Evolutionary conservation across 2,888 invertebrate genomes (phyloP), one percentile per base, ranked within the genome.

Genomic region (Andrena bucephala): DNA sequence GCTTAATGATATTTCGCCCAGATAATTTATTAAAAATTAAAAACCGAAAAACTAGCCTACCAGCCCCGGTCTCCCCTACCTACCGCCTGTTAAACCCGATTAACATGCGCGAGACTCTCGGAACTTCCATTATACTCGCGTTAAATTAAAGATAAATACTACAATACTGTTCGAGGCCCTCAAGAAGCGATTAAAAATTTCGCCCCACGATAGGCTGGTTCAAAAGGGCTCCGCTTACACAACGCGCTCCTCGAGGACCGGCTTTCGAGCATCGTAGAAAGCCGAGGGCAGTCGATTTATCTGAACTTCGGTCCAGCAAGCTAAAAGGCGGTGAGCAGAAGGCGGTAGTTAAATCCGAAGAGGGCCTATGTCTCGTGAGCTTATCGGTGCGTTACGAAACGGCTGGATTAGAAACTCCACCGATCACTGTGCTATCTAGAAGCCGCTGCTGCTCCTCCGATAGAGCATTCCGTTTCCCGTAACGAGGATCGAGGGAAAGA

Each of bases 381-480:
- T 78, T 78, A 76, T 68, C 76, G 24, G 7, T 2, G 36, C 54
- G 20, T 77, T 77, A 60, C 60, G 68, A 68, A 68, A 78, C 54
- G 16, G 3, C 4, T 6, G 33, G 50, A 63, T 75, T 63, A 57
- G 31, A 68, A 48, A 63, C 24, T 33, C n/a, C 16, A 24, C 16
- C 1, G 48, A 42, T 16, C n/a, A 20, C 27, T 6, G 24, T 0
- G 33, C 60, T 71, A 72, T 72, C 63, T 48, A 24, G 29, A 27
- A 20, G 31, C 60, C 31, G 60, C 10, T 2, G 52, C 31, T 42
- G 16, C 36, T 57, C 2, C 31, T 16, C 8, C 29, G 48, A 71
- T 78, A 78, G 67, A 70, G n/a, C 36, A 20, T 29, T 59, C 52
- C n/a, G 31, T 8, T 68, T 33, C 29, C 36, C n/a, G 7, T 31